These are phyloP conservation scores for Dryomyza anilis DNA, from an alignment of 2,888 invertebrate genomes.

Conservation along the genomic window DNA sequence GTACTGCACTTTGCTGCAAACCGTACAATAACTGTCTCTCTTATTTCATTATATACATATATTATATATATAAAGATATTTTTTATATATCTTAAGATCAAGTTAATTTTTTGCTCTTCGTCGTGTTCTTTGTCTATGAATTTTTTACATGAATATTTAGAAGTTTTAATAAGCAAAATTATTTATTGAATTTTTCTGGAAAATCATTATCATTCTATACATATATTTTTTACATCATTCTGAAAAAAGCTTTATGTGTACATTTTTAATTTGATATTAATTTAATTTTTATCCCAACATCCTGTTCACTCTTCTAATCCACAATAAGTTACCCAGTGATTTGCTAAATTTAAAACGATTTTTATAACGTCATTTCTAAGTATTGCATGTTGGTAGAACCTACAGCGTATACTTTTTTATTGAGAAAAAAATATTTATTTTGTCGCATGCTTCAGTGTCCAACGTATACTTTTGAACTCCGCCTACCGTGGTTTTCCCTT, in stretches of 20 bases:
- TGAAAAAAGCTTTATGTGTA: constrained; percentile 15
- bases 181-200: constrained; percentile 21
- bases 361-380: constrained; percentile 29
- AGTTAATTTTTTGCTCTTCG: constrained; percentile 58
- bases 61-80: constrained; percentile 22
- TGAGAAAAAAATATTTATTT: constrained; percentile 28
- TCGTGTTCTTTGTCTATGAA: constrained; percentile 61
- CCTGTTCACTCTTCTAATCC: neutral
- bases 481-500: too few species aligned
- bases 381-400: constrained; percentile 29
- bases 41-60: constrained; percentile 20
- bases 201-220: neutral
- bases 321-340: constrained; percentile 20
- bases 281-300: neutral
- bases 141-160: constrained; percentile 37
- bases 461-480: constrained; percentile 38
- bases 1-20: constrained; percentile 35
- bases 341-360: too few species aligned
- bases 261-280: neutral
- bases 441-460: constrained; percentile 44
- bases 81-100: constrained; percentile 20
- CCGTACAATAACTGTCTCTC: constrained; percentile 23
- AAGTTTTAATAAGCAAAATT: constrained; percentile 21
- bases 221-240: neutral
- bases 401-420: neutral